A percentile compares a stretch with the other conserved stretches of the same genome.
These are phyloP conservation scores for Melopsittacus undulatus DNA, from an alignment of 2,797 vertebrate genomes.

Conservation along the genomic window DNA sequence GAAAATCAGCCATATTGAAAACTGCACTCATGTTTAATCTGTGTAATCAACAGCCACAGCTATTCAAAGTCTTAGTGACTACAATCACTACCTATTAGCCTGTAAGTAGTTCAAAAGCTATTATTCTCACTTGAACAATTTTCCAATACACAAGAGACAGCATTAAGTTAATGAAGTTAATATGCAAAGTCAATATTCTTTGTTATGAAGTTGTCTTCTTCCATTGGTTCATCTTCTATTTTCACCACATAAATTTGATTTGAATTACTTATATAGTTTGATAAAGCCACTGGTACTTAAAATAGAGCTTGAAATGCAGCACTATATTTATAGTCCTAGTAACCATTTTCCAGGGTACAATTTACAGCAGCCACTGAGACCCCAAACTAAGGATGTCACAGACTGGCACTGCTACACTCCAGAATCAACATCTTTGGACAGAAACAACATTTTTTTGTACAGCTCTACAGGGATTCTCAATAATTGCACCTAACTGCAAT, in stretches of 20 bases:
- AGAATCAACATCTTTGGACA: conserved; percentile 61
- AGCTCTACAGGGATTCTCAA: conserved; percentile 51
- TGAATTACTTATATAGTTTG: neutral
- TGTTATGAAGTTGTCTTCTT: neutral
- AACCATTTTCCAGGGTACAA: conserved; percentile 46
- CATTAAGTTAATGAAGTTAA: conserved; percentile 56
- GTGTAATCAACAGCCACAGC: conserved; percentile 56
- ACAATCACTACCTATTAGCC: conserved; percentile 57
- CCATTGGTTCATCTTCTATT: neutral
- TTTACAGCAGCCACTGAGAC: conserved; percentile 28
- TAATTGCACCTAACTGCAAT: conserved; percentile 53
- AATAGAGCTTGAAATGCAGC: conserved; percentile 28
- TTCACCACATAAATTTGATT: neutral
- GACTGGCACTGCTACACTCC: conserved; percentile 27
- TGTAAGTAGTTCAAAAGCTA: conserved; percentile 61
- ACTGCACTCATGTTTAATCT: conserved; percentile 52
- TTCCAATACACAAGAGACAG: conserved; percentile 39
- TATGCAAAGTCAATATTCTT: conserved; percentile 45
- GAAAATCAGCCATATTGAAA: conserved; percentile 53
- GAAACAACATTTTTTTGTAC: conserved; percentile 55
- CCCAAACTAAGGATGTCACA: conserved; percentile 30
- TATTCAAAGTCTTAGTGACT: conserved; percentile 50
- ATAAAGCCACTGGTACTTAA: conserved; percentile 27
- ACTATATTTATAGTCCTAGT: neutral
- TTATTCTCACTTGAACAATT: conserved; percentile 65